Conservation (phyloP, 2,797 vertebrate species). For the Leuciscus waleckii region DNA sequence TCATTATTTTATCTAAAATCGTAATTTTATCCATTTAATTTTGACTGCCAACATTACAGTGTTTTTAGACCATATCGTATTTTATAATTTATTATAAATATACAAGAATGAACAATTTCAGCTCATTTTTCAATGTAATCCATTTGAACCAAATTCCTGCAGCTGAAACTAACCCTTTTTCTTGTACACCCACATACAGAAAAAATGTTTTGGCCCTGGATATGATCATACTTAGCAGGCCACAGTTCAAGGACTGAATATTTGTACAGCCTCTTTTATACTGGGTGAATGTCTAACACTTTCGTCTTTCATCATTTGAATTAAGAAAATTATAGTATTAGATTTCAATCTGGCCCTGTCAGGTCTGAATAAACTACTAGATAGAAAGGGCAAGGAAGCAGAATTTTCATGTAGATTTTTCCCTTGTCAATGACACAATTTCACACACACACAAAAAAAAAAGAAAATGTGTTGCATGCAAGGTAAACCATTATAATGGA, state of each 20-base stretch:
- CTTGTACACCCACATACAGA: too few species aligned
- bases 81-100: neutral
- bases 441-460: neutral
- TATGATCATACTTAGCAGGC: neutral
- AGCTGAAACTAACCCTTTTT: neutral
- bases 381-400: neutral
- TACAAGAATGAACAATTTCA: neutral
- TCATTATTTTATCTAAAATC: neutral
- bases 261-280: neutral
- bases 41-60: neutral
- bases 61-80: neutral
- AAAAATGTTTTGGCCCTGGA: neutral
- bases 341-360: neutral
- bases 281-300: too few species aligned
- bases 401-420: neutral
- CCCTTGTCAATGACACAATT: neutral
- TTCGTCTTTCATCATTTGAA: neutral
- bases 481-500: neutral
- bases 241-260: neutral
- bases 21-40: neutral
- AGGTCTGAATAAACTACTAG: neutral
- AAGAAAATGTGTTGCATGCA: neutral
- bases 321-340: neutral
- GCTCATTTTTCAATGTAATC: neutral
- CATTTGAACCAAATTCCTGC: neutral